phyloP scores from a whole-genome alignment of 2,888 invertebrate species.

The Diploptera punctata region DNA sequence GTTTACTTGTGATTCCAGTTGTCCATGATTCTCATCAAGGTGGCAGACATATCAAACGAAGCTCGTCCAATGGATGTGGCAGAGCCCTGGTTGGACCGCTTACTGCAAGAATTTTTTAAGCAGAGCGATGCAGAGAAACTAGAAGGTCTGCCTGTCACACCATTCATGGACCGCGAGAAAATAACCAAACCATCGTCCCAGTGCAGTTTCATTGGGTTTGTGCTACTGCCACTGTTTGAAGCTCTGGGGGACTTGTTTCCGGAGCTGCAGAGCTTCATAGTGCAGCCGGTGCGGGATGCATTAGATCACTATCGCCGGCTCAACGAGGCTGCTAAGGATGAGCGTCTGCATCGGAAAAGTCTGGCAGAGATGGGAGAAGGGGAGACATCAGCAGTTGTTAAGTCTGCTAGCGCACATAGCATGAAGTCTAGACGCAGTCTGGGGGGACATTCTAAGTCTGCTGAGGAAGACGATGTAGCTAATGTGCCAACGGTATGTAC shows the following conservation, averaged over 20 bases:
- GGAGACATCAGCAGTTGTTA: slow-evolving; percentile 43
- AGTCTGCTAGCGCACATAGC: slow-evolving; percentile 53
- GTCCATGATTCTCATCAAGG: slow-evolving; percentile 82
- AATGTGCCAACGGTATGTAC: slow-evolving; percentile 34
- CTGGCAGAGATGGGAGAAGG: slow-evolving; percentile 53
- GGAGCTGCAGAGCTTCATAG: slow-evolving; percentile 69
- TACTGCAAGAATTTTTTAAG: slow-evolving; percentile 75
- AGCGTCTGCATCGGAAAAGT: slow-evolving; percentile 65
- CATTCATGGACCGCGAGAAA: slow-evolving; percentile 87
- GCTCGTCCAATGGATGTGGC: slow-evolving; percentile 83
- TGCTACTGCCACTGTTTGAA: slow-evolving; percentile 80
- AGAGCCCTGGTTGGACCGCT: slow-evolving; percentile 80
- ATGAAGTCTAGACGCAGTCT: slow-evolving; percentile 62
- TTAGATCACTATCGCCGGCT: slow-evolving; percentile 67
- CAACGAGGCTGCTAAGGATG: slow-evolving; percentile 67
- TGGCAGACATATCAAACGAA: slow-evolving; percentile 85
- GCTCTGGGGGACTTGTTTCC: slow-evolving; percentile 76
- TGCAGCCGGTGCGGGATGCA: slow-evolving; percentile 66
- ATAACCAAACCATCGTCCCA: slow-evolving; percentile 85
- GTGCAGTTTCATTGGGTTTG: slow-evolving; percentile 83
- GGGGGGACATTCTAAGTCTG: slow-evolving; percentile 53
- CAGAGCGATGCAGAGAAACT: slow-evolving; percentile 83
- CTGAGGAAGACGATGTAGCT: slow-evolving; percentile 29
- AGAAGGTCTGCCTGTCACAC: slow-evolving; percentile 82
- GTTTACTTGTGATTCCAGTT: slow-evolving; percentile 59